A percentile compares a stretch with the other conserved stretches of the same genome.
These are phyloP conservation scores for Lasioglossum baleicum DNA, from an alignment of 1,140 invertebrate species.

Conservation along the genomic window DNA sequence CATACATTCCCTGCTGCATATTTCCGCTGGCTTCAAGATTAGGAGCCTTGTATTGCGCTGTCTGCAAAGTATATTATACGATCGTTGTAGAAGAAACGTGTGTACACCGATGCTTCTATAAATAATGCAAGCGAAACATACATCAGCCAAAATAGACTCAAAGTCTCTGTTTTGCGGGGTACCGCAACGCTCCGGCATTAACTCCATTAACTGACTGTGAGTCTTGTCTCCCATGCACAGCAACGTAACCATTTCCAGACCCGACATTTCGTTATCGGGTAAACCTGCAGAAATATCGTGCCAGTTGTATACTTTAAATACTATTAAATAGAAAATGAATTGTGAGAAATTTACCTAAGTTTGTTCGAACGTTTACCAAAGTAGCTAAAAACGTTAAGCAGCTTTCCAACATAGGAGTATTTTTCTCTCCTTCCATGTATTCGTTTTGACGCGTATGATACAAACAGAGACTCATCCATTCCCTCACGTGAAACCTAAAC, in stretches of 20 bases:
- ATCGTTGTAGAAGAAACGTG: neutral
- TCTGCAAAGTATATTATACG: constrained; percentile 72
- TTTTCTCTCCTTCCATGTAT: constrained; percentile 87
- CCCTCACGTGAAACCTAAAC: constrained; percentile 88
- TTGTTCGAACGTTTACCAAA: constrained; percentile 93
- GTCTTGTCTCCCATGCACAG: constrained; percentile 96
- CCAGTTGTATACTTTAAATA: constrained; percentile 9
- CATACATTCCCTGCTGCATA: constrained; percentile 96
- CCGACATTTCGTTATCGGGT: constrained; percentile 82
- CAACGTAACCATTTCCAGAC: constrained; percentile 95
- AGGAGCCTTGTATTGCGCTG: constrained; percentile 89
- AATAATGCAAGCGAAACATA: constrained; percentile 62
- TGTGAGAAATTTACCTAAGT: constrained; percentile 84
- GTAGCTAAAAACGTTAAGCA: constrained; percentile 94
- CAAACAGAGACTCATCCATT: constrained; percentile 91
- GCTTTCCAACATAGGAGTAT: constrained; percentile 94
- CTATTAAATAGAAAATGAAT: neutral
- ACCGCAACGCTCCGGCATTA: constrained; percentile 97
- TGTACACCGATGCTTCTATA: neutral
- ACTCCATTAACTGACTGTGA: constrained; percentile 95
- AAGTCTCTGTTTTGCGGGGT: constrained; percentile 94
- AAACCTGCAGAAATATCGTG: constrained; percentile 72
- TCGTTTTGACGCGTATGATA: constrained; percentile 83
- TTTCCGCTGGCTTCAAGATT: constrained; percentile 89
- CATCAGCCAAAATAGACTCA: constrained; percentile 89